phyloP scores from a whole-genome alignment of 1,140 invertebrate species.

The Ips nitidus region DNA sequence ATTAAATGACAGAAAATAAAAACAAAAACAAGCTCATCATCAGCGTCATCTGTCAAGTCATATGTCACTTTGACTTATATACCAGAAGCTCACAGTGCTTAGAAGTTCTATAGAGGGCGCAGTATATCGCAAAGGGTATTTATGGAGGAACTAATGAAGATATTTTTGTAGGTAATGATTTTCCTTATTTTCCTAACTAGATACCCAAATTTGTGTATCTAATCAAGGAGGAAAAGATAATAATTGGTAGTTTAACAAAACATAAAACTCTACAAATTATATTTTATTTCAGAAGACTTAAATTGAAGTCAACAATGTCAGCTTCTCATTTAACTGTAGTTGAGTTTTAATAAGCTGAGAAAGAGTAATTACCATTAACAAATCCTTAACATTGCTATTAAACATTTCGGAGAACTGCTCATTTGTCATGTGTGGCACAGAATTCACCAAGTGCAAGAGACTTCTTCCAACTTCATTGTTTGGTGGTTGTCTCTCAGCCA shows the following conservation, averaged over 20 bases:
- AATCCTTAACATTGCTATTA: constrained; percentile 94
- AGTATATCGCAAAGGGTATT: too few relatives aligned
- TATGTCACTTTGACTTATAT: too few relatives aligned
- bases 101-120: too few relatives aligned
- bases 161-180: not conserved
- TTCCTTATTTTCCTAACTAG: not conserved
- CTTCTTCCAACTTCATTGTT: constrained; percentile 82
- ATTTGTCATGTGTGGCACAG: constrained; percentile 84
- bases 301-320: constrained; percentile 76
- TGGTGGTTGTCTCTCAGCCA: constrained; percentile 70
- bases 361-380: constrained; percentile 94
- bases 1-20: too few relatives aligned
- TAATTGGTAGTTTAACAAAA: too few relatives aligned
- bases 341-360: constrained; percentile 96
- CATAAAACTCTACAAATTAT: not conserved
- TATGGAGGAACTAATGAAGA: too few relatives aligned
- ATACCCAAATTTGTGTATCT: too few relatives aligned
- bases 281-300: constrained; percentile 45
- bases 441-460: constrained; percentile 85
- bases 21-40: too few relatives aligned
- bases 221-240: too few relatives aligned
- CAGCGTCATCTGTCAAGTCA: too few relatives aligned
- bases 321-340: constrained; percentile 91
- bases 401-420: constrained; percentile 95
- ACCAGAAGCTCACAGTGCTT: too few relatives aligned